phyloP scores from a whole-genome alignment of 1,140 invertebrate genomes.

The Metopolophium dirhodum region DNA sequence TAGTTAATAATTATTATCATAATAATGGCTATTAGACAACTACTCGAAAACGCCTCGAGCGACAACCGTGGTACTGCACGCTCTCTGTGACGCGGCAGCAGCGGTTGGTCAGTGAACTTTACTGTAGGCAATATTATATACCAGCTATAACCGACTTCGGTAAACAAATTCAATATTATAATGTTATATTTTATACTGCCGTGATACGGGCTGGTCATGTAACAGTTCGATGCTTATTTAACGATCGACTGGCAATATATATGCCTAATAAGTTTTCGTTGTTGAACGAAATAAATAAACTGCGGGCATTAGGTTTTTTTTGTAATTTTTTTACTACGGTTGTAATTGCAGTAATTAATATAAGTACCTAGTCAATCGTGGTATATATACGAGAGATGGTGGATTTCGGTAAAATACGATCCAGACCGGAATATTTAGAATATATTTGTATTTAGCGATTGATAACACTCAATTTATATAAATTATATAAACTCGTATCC shows the following conservation, averaged over 20 bases:
- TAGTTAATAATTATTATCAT: neutral
- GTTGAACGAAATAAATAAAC: neutral
- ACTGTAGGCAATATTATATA: conserved; percentile 6
- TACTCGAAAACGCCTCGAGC: neutral
- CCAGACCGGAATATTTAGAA: no score
- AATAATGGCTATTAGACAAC: neutral
- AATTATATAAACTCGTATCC: no score
- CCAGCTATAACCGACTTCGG: neutral
- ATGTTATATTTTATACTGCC: neutral
- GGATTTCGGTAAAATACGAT: no score
- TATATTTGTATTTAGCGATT: no score
- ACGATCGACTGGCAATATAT: neutral
- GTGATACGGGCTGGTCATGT: neutral
- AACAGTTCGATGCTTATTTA: neutral
- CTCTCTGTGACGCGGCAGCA: neutral
- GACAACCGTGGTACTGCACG: neutral
- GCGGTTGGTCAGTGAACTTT: neutral
- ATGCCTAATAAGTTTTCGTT: neutral
- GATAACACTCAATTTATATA: no score
- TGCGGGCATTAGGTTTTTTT: neutral
- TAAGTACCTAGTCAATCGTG: no score
- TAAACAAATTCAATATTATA: neutral
- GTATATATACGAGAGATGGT: no score
- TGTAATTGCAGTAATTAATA: neutral
- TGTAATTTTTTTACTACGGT: neutral